Percentiles rank a stretch among this genome's conserved stretches.
These are phyloP conservation scores for Baronia brevicornis DNA, from an alignment of 2,888 invertebrate genomes.

Conservation along the genomic window DNA sequence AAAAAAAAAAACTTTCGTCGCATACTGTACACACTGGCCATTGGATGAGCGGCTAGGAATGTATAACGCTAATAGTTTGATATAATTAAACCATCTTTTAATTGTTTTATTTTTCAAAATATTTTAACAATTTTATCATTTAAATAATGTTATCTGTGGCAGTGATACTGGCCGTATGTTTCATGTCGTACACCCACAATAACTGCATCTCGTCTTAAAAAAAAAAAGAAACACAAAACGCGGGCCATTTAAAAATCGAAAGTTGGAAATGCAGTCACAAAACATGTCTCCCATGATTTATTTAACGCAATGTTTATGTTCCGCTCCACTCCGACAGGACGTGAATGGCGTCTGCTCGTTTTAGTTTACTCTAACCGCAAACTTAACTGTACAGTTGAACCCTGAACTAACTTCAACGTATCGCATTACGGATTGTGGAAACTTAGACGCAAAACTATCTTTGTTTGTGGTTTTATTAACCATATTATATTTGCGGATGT, in stretches of 20 bases:
- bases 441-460: slow-evolving; percentile 7
- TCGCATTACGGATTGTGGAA: slow-evolving; percentile 28
- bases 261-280: slow-evolving; percentile 31
- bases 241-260: slow-evolving; percentile 15
- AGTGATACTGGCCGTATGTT: slow-evolving; percentile 3
- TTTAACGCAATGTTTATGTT: slow-evolving; percentile 65
- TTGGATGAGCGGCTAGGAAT: too few relatives aligned
- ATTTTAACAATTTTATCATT: too few relatives aligned
- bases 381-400: slow-evolving; percentile 16
- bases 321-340: slow-evolving; percentile 36
- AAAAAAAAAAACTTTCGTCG: too few relatives aligned
- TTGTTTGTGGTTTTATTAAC: slow-evolving; percentile 26
- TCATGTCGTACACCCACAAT: slow-evolving; percentile 8
- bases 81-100: too few relatives aligned
- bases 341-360: slow-evolving; percentile 47
- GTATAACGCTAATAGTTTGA: too few relatives aligned
- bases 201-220: slow-evolving; percentile 6
- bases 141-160: slow-evolving; percentile 12
- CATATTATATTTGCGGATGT: slow-evolving; percentile 28
- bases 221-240: slow-evolving; percentile 9
- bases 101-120: too few relatives aligned
- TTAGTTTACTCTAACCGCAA: slow-evolving; percentile 44
- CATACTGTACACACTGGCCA: too few relatives aligned
- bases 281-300: slow-evolving; percentile 63
- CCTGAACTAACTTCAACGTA: slow-evolving; percentile 9